Percentiles rank a stretch among this genome's conserved stretches.
Conservation (phyloP, 2,113 vertebrate genomes). For the Gavialis gangeticus region DNA sequence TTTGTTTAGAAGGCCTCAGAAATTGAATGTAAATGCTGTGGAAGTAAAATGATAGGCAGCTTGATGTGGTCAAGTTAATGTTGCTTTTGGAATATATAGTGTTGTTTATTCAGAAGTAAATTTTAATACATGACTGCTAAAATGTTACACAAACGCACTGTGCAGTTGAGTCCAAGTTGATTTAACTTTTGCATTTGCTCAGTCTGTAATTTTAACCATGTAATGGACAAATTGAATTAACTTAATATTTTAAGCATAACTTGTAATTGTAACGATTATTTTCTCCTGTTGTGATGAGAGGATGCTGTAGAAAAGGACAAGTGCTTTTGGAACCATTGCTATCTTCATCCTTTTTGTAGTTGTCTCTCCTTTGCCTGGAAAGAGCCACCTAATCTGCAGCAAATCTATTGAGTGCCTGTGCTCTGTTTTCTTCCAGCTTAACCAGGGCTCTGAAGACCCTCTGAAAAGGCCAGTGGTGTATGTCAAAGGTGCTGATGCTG, state of each 20-base stretch:
- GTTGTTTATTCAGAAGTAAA: background rate
- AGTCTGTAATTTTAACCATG: background rate
- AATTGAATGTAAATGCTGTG: background rate
- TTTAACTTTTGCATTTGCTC: background rate
- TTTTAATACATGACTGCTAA: background rate
- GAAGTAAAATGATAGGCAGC: background rate
- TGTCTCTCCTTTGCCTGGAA: background rate
- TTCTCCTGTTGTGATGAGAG: background rate
- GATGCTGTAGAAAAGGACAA: background rate
- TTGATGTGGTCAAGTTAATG: background rate
- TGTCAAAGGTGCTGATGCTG: slow-evolving; percentile 97
- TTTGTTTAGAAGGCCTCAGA: background rate
- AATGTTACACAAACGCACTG: background rate
- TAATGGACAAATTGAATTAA: background rate
- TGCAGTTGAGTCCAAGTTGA: background rate
- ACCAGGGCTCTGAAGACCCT: slow-evolving; percentile 94
- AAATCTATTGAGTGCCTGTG: slow-evolving; percentile 8
- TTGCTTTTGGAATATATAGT: background rate
- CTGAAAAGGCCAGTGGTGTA: slow-evolving; percentile 98
- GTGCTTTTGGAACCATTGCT: background rate
- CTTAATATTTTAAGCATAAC: background rate
- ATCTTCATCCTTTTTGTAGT: background rate
- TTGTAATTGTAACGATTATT: background rate
- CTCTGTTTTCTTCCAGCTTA: slow-evolving; percentile 81
- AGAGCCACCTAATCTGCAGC: background rate